Evolutionary conservation across 64 coral and sea anemone species (phyloP).

Genomic region (Montipora sp.): DNA sequence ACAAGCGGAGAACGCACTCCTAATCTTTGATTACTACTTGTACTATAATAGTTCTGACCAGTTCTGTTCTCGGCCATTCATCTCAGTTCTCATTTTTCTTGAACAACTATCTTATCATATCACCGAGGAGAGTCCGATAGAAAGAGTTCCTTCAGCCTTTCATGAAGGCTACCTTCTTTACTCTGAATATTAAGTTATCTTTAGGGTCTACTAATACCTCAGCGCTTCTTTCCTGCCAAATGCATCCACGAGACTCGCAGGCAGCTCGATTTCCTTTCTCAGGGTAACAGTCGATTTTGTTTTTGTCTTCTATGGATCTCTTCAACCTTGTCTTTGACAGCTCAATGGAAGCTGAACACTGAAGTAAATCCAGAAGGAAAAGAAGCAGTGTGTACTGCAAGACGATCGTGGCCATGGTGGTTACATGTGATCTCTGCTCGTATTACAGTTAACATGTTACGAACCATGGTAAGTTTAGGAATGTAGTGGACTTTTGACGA

Average conservation of each 20-base stretch:
- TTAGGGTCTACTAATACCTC: slow-evolving; percentile 42
- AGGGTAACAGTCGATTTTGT: slow-evolving; percentile 68
- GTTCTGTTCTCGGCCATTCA: too few species aligned
- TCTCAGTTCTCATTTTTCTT: too few species aligned
- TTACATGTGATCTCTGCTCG: background rate
- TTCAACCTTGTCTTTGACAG: slow-evolving; percentile 31
- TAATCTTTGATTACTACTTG: too few species aligned
- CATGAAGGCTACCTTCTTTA: background rate
- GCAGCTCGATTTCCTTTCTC: slow-evolving; percentile 45
- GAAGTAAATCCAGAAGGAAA: background rate
- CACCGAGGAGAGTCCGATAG: too few species aligned
- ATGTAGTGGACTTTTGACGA: background rate
- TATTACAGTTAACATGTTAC: background rate
- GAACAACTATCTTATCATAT: background rate
- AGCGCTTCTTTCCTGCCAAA: slow-evolving; percentile 6
- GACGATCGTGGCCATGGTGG: background rate
- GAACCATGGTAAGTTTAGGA: background rate
- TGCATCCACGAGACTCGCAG: slow-evolving; percentile 79
- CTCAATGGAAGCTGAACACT: background rate
- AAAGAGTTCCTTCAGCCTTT: background rate
- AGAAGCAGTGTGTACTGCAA: background rate
- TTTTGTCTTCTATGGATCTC: background rate
- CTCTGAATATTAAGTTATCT: background rate
- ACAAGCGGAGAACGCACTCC: too few species aligned
- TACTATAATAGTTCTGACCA: too few species aligned